Evolutionary conservation across 2,113 vertebrate species (phyloP), one percentile per base, ranked within the genome.

Genomic region (Scophthalmus maximus): DNA sequence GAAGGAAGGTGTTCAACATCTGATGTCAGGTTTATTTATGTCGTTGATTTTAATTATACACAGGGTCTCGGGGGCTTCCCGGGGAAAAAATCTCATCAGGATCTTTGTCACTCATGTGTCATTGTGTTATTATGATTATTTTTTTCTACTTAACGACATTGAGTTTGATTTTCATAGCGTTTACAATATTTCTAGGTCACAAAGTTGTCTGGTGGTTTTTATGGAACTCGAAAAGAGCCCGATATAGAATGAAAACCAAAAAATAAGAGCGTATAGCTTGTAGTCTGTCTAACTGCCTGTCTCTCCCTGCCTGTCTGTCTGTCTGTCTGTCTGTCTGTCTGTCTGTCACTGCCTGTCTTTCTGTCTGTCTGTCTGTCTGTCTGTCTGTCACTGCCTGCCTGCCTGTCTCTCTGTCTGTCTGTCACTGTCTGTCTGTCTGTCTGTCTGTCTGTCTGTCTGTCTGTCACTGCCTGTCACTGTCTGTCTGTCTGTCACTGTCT

Each of bases 121-220:
- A 10, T 27, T n/a, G 15, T 17, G 15, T 50, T 68, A 34, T 18
- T 40, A 8, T 9, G 22, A 22, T 40, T 17, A 29, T 32, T 56
- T 25, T 26, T 50, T 12, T 56, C 38, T 23, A 9, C 11, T 38
- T 5, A 14, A 25, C 14, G 14, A 52, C 32, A 34, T 9, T 6
- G 9, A n/a, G 11, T 6, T 26, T 52, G 14, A 10, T 51, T 38
- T 1, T 20, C 10, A 15, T n/a, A 1, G 2, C 22, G 0, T 44
- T 8, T 53, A 15, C 10, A 3, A 8, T 22, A 18, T 44, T 18
- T 44, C 40, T 12, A 34, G 1, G 9, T 69, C 14, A 15, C n/a
- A 17, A 62, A 8, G 17, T n/a, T 9, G 50, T 79, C 49, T 52
- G 22, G 36, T 56, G 56, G 47, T 44, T 65, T 83, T 49, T 34